These are phyloP conservation scores for Drosophila melanogaster DNA, from an alignment of 1,140 invertebrate genomes.

Conservation along the genomic window DNA sequence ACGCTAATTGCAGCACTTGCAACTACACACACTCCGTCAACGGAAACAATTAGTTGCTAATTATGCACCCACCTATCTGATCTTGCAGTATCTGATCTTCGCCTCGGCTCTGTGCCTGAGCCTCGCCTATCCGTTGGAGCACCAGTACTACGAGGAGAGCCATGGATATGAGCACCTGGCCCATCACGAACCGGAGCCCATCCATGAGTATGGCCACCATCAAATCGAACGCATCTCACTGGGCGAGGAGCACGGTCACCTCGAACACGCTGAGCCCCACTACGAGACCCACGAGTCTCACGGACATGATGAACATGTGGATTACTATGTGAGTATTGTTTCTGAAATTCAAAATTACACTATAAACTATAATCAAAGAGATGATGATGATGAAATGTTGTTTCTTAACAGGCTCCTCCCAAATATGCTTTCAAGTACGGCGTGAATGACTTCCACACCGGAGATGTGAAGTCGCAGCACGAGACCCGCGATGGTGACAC, in stretches of 20 bases:
- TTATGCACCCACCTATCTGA: constrained; percentile 49
- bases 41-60: constrained; percentile 71
- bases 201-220: constrained; percentile 76
- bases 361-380: too few relatives aligned
- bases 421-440: constrained; percentile 86
- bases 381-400: too few relatives aligned
- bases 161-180: constrained; percentile 72
- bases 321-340: constrained; percentile 82
- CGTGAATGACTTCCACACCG: constrained; percentile 86
- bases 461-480: constrained; percentile 86
- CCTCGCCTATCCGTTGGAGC: constrained; percentile 80
- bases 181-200: constrained; percentile 61
- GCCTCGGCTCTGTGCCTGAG: constrained; percentile 78
- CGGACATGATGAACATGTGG: constrained; percentile 79
- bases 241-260: constrained; percentile 72
- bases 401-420: constrained; percentile 79
- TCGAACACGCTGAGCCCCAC: constrained; percentile 55
- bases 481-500: constrained; percentile 86
- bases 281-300: constrained; percentile 69
- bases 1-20: constrained; percentile 53
- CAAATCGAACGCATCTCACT: constrained; percentile 78
- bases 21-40: constrained; percentile 23
- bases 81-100: constrained; percentile 81
- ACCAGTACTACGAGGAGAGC: constrained; percentile 76
- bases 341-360: too few relatives aligned